These are phyloP conservation scores for Apocheima hispidaria DNA, from an alignment of 2,888 invertebrate genomes.

Conservation along the genomic window DNA sequence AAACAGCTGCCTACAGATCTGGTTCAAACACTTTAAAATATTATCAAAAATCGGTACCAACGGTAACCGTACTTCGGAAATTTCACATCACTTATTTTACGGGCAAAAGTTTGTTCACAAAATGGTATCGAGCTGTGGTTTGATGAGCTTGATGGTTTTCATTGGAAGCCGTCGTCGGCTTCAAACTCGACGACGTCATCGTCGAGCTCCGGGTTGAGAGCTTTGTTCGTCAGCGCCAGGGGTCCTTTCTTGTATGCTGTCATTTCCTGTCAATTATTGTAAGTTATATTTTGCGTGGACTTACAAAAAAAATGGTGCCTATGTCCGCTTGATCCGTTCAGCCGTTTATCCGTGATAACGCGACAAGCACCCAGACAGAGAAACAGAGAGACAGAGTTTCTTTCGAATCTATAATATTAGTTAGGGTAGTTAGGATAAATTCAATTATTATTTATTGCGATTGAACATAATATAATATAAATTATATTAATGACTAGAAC, in stretches of 20 bases:
- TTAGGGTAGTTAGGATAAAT: too few species aligned
- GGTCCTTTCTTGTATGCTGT: constrained; percentile 93
- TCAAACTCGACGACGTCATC: constrained; percentile 88
- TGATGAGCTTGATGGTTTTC: constrained; percentile 42
- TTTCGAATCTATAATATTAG: too few species aligned
- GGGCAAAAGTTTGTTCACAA: constrained; percentile 41
- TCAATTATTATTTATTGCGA: too few species aligned
- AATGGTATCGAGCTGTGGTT: constrained; percentile 19
- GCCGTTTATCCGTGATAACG: too few species aligned
- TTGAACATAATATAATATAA: too few species aligned
- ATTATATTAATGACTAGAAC: too few species aligned
- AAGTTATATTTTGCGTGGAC: background rate
- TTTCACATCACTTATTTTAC: constrained; percentile 31
- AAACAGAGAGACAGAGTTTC: too few species aligned
- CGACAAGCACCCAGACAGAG: too few species aligned
- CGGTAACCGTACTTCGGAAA: constrained; percentile 20
- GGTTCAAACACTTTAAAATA: constrained; percentile 21
- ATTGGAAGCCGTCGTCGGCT: constrained; percentile 88
- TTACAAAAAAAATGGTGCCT: too few species aligned
- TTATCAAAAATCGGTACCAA: constrained; percentile 26
- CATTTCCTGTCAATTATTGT: constrained; percentile 90
- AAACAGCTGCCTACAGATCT: constrained; percentile 17
- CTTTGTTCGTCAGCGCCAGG: constrained; percentile 70
- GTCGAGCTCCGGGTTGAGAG: constrained; percentile 65
- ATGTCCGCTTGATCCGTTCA: too few species aligned